Evolutionary conservation across 1,140 invertebrate species (phyloP), one percentile per base, ranked within the genome.

Genomic region (Drosophila simulans): DNA sequence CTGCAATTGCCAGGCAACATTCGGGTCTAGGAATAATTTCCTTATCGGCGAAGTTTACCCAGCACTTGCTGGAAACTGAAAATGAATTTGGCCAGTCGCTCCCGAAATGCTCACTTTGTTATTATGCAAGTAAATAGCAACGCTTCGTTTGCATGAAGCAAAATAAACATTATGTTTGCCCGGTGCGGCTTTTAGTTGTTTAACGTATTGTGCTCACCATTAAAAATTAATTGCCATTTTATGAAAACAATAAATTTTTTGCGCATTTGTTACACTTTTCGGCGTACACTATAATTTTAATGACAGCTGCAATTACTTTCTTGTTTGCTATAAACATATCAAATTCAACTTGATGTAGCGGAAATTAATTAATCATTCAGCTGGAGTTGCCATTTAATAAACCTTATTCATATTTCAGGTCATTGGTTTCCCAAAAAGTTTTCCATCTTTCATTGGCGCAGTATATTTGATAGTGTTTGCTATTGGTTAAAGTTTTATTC

Each of bases 191-290:
- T 48, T 45, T 42, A 22, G 25, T 52, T 58, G 35, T 75, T 39
- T 25, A 22, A 27, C 12, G 15, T 35, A 11, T 10, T 51, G 25
- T 40, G 34, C 43, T 58, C 53, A 56, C 22, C 46, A 80, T 84
- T 65, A 70, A 62, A 80, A 51, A 66, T 84, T 63, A 63, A 76
- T 84, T 55, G 46, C 15, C 53, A 25, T 75, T 75, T 56, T 48
- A 75, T 40, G 12, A 15, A 62, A 51, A 27, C 43, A 34, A 56
- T 46, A 68, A 39, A 17, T 37, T 37, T 49, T 66, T 45, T 59
- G 22, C 22, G 34, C 35, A 59, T 53, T 68, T 43, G 31, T 8
- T 62, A 37, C 25, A 25, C 35, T 51, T 65, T 43, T 42, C 7
- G 13, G n/a, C 13, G 11, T 12, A 10, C 25, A 42, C n/a, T 63